Percentiles rank a stretch among this genome's conserved stretches.
Evolutionary conservation across 2,888 invertebrate species (phyloP).

Genomic region (Acanthosoma haemorrhoidale): DNA sequence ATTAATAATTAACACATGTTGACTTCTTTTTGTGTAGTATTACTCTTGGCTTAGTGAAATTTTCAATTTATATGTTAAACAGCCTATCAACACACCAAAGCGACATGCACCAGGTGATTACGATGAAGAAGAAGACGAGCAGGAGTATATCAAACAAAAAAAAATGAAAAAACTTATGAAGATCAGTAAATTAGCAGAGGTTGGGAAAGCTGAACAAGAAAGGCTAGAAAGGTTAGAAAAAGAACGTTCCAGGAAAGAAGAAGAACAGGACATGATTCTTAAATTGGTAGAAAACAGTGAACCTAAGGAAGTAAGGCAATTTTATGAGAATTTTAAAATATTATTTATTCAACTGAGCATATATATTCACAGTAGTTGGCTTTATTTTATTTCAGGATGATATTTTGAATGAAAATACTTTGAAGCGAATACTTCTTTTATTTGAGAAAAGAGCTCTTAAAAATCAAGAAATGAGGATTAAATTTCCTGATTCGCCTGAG

Average conservation of each 20-base stretch:
- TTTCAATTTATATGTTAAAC: conserved; percentile 38
- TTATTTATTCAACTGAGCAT: background rate
- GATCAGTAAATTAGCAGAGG: conserved; percentile 39
- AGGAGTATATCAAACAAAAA: conserved; percentile 48
- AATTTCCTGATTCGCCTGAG: conserved; percentile 93
- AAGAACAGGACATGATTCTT: conserved; percentile 60
- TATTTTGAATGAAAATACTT: conserved; percentile 75
- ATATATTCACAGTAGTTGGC: background rate
- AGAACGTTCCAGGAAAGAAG: conserved; percentile 38
- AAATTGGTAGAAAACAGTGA: conserved; percentile 74
- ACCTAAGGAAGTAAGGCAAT: conserved; percentile 58
- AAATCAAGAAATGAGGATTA: conserved; percentile 97
- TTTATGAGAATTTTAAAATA: background rate
- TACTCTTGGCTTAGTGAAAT: background rate
- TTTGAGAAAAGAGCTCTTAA: conserved; percentile 91
- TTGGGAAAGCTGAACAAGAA: conserved; percentile 39
- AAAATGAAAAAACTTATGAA: conserved; percentile 44
- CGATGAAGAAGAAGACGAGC: conserved; percentile 60
- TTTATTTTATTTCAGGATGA: conserved; percentile 58
- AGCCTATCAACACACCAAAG: conserved; percentile 81
- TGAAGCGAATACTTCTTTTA: conserved; percentile 82
- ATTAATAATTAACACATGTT: background rate
- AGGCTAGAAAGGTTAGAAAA: conserved; percentile 35
- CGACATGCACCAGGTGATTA: conserved; percentile 61
- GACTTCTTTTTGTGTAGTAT: background rate